Evolutionary conservation across 64 coral and sea anemone genomes (phyloP).

Genomic region (Cladopsammia gracilis): DNA sequence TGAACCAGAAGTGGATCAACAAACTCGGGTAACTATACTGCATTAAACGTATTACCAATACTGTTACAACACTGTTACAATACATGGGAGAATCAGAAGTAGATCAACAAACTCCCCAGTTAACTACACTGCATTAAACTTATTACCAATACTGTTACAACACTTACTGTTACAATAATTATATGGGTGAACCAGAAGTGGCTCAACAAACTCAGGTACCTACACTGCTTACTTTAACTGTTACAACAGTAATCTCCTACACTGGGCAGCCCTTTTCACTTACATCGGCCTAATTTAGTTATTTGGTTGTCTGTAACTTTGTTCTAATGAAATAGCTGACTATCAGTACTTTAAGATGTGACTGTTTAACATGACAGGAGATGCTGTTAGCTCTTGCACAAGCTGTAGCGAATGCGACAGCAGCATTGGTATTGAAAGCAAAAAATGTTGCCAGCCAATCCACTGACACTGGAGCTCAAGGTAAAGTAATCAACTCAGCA

Average conservation of each 20-base stretch:
- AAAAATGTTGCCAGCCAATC: conserved; percentile 96
- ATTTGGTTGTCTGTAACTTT: too few relatives aligned
- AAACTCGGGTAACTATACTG: conserved; percentile 58
- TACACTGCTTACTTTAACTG: neutral
- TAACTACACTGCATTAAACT: neutral
- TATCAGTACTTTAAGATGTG: too few relatives aligned
- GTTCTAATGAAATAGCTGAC: too few relatives aligned
- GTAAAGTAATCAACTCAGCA: conserved; percentile 91
- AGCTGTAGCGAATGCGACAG: conserved; percentile 97
- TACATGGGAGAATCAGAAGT: conserved; percentile 83
- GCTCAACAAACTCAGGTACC: conserved; percentile 90
- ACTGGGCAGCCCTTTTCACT: too few relatives aligned
- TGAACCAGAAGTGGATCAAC: conserved; percentile 74
- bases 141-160: neutral
- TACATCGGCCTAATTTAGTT: too few relatives aligned
- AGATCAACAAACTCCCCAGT: conserved; percentile 75
- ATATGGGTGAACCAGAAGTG: conserved; percentile 91
- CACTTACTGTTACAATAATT: conserved; percentile 87
- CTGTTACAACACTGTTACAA: conserved; percentile 28
- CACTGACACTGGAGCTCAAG: conserved; percentile 79
- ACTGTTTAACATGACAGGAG: conserved; percentile 63
- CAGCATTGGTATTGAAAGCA: conserved; percentile 93
- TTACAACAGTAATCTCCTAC: too few relatives aligned
- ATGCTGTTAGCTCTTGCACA: conserved; percentile 95
- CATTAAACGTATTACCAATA: too few relatives aligned